Conservation (phyloP, 2,113 vertebrate species). For the Zosterops japonicus region DNA sequence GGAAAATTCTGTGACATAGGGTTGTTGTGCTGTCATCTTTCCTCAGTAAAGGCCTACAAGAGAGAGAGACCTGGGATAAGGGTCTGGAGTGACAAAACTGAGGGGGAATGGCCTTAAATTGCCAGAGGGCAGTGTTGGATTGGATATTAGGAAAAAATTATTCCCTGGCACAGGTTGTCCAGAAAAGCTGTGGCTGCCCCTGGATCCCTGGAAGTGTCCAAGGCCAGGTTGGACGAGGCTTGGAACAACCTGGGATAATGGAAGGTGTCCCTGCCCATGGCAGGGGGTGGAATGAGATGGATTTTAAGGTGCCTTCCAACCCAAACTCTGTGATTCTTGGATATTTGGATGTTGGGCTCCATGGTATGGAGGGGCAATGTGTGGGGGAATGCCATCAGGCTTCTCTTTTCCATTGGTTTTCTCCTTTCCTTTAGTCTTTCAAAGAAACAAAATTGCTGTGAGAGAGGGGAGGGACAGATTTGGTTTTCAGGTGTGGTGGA, state of each 20-base stretch:
- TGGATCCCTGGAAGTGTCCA: neutral
- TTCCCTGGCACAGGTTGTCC: neutral
- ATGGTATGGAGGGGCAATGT: fast-evolving
- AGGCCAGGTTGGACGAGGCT: fast-evolving
- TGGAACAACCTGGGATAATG: neutral
- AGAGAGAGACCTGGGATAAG: neutral
- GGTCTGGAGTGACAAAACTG: neutral
- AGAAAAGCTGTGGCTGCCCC: neutral
- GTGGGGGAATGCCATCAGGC: fast-evolving
- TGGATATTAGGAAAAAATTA: neutral
- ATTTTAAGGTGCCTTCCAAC: neutral
- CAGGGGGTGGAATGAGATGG: fast-evolving
- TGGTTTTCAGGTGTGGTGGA: neutral
- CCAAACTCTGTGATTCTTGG: neutral
- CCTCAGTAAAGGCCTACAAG: neutral
- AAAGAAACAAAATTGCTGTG: neutral
- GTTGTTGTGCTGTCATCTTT: neutral
- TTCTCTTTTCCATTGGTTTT: neutral
- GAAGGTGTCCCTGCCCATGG: neutral
- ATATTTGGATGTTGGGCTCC: fast-evolving
- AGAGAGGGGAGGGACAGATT: neutral
- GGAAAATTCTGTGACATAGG: neutral
- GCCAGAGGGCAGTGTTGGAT: neutral
- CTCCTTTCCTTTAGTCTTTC: neutral
- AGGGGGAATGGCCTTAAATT: neutral